A percentile compares a stretch with the other conserved stretches of the same genome.
phyloP scores from a whole-genome alignment of 1,140 invertebrate species.

The Thalassaphorura encarpata region DNA sequence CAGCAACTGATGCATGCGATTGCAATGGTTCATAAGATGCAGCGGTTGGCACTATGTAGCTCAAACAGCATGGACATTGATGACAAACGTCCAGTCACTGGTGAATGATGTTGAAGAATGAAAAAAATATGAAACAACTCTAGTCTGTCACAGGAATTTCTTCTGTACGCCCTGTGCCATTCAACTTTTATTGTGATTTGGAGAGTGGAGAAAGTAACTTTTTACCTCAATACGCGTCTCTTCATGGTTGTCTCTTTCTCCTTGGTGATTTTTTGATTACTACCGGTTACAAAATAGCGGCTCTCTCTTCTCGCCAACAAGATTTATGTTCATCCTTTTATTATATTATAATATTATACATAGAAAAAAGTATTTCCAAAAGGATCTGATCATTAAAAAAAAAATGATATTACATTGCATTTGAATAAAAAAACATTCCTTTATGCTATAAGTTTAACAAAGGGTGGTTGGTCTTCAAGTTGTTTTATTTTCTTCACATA shows the following conservation, averaged over 20 bases:
- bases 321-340: no score
- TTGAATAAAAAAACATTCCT: not conserved
- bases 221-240: not conserved
- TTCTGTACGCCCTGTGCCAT: not conserved
- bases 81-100: constrained; percentile 22
- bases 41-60: constrained; percentile 42
- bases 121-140: not conserved
- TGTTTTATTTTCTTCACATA: no score
- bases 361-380: no score
- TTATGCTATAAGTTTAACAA: no score
- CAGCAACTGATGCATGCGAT: constrained; percentile 48
- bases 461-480: no score
- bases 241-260: not conserved
- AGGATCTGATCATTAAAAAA: not conserved
- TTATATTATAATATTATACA: no score
- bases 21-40: constrained; percentile 47
- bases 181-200: not conserved
- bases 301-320: no score
- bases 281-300: no score
- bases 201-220: not conserved
- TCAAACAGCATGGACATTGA: constrained; percentile 37
- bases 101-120: constrained; percentile 17
- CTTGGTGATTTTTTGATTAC: not conserved
- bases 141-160: not conserved
- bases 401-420: not conserved